Conservation (phyloP, 2,113 vertebrate species). For the Otis tarda region DNA sequence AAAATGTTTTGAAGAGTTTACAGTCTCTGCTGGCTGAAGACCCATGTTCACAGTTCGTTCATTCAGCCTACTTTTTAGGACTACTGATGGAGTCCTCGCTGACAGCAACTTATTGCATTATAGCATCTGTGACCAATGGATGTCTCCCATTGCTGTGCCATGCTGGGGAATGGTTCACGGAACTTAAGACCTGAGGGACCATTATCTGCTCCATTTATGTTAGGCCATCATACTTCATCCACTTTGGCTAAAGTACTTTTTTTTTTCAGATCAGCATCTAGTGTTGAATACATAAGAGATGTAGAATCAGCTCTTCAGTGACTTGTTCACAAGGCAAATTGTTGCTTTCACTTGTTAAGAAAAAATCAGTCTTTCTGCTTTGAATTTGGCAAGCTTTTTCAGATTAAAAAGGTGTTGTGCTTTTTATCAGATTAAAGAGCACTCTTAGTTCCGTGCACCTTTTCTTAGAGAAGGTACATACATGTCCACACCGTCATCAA, state of each 20-base stretch:
- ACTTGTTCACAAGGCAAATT: neutral
- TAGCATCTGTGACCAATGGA: neutral
- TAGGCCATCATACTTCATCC: neutral
- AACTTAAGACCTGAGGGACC: neutral
- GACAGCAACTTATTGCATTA: neutral
- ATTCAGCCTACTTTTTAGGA: neutral
- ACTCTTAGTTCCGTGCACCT: neutral
- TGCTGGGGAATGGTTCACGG: neutral
- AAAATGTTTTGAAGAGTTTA: neutral
- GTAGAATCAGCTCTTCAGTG: neutral
- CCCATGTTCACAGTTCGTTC: neutral
- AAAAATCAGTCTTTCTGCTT: neutral
- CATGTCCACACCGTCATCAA: neutral
- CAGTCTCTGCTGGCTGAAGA: neutral
- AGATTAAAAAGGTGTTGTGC: neutral
- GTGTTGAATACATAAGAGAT: neutral
- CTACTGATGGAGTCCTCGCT: neutral
- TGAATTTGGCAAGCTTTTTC: neutral
- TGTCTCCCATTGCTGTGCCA: neutral
- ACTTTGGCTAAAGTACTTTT: neutral
- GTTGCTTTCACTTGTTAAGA: neutral
- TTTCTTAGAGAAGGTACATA: neutral
- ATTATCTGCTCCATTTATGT: neutral
- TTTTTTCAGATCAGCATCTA: neutral
- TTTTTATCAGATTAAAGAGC: neutral